Conservation (phyloP, 2,888 invertebrate genomes). For the Conops quadrifasciatus region DNA sequence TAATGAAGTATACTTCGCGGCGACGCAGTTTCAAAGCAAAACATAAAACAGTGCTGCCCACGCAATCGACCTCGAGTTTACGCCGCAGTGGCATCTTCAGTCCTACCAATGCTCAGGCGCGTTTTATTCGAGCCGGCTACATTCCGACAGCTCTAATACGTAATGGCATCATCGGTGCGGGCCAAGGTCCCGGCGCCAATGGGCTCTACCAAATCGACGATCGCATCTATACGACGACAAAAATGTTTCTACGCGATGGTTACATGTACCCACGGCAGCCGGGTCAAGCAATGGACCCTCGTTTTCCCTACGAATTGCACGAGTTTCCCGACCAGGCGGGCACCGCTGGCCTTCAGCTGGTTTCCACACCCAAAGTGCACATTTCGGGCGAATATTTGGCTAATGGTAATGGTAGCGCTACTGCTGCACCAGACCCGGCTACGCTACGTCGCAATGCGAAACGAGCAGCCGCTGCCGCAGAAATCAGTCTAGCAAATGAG, state of each 20-base stretch:
- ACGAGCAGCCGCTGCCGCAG: slow-evolving; percentile 53
- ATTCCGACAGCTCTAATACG: slow-evolving; percentile 57
- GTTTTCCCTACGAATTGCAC: slow-evolving; percentile 61
- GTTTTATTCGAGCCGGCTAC: slow-evolving; percentile 45
- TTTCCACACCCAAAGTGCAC: slow-evolving; percentile 59
- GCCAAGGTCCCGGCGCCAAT: slow-evolving; percentile 55
- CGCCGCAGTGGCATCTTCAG: slow-evolving; percentile 39
- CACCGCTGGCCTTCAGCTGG: slow-evolving; percentile 58
- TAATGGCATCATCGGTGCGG: slow-evolving; percentile 60
- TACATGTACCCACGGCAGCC: slow-evolving; percentile 63
- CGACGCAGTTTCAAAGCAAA: slow-evolving; percentile 62
- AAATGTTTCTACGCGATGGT: slow-evolving; percentile 62
- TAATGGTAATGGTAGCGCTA: slow-evolving; percentile 45
- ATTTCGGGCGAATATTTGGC: slow-evolving; percentile 62
- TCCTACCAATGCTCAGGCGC: slow-evolving; percentile 47
- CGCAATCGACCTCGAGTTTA: slow-evolving; percentile 44
- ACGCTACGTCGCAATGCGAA: slow-evolving; percentile 49
- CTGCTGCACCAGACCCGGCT: slow-evolving; percentile 31
- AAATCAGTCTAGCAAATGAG: slow-evolving; percentile 60
- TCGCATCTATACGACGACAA: slow-evolving; percentile 60
- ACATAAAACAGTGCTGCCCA: slow-evolving; percentile 49
- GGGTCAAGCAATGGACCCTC: slow-evolving; percentile 61
- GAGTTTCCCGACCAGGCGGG: slow-evolving; percentile 60
- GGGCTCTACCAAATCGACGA: slow-evolving; percentile 61
- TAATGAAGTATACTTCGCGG: slow-evolving; percentile 59